Percentiles rank a stretch among this genome's conserved stretches.
Conservation (phyloP, 2,888 invertebrate species). For the Candidula unifasciata region DNA sequence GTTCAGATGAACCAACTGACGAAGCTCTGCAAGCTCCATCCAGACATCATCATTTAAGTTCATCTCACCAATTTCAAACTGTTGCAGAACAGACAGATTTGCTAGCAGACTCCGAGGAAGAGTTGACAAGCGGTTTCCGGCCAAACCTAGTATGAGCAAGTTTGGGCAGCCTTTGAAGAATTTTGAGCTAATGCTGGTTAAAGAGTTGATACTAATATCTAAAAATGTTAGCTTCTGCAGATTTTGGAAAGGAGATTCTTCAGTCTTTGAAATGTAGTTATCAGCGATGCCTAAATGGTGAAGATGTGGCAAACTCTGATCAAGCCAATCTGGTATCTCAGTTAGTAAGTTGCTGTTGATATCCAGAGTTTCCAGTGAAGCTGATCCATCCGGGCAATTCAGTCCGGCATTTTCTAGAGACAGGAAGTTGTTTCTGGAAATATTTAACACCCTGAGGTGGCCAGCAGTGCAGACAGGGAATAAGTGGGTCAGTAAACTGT, state of each 20-base stretch:
- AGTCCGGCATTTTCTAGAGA: slow-evolving; percentile 51
- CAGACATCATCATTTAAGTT: slow-evolving; percentile 52
- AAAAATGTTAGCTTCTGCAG: slow-evolving; percentile 37
- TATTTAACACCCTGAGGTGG: slow-evolving; percentile 27
- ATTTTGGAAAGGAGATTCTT: slow-evolving; percentile 21
- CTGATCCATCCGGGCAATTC: slow-evolving; percentile 33
- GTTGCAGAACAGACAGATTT: slow-evolving; percentile 37
- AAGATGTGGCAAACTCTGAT: slow-evolving; percentile 51
- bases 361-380: slow-evolving; percentile 51
- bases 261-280: slow-evolving; percentile 50
- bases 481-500: slow-evolving; percentile 48
- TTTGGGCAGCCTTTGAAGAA: slow-evolving; percentile 38
- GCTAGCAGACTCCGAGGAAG: slow-evolving; percentile 41
- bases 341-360: slow-evolving; percentile 51
- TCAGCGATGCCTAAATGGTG: slow-evolving; percentile 47
- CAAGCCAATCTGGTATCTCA: slow-evolving; percentile 50
- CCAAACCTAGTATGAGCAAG: slow-evolving; percentile 44
- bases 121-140: slow-evolving; percentile 44
- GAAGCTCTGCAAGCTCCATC: slow-evolving; percentile 48
- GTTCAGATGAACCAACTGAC: slow-evolving; percentile 43
- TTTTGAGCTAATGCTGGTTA: neutral
- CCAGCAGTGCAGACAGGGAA: slow-evolving; percentile 46
- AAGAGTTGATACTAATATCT: slow-evolving; percentile 40
- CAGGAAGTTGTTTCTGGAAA: slow-evolving; percentile 50
- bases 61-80: slow-evolving; percentile 50